These are phyloP conservation scores for Meandrina meandrites DNA, from an alignment of 92 coral and sea anemone genomes.

Conservation along the genomic window DNA sequence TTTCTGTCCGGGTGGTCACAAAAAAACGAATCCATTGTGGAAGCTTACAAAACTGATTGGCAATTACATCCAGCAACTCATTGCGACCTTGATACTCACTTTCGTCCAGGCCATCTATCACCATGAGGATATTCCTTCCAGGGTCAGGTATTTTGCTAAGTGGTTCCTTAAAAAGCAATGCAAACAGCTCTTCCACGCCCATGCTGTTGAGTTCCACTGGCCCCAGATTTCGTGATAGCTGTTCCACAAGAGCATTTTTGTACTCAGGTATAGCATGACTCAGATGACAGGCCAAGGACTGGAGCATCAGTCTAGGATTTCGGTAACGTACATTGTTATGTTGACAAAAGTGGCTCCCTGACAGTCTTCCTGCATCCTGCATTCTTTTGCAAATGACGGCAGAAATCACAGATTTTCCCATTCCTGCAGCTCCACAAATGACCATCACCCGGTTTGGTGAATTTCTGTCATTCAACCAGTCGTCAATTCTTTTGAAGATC, in stretches of 20 bases:
- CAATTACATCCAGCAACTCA: conserved; percentile 46
- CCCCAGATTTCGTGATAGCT: conserved; percentile 37
- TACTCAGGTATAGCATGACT: conserved; percentile 40
- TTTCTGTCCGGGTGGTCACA: conserved; percentile 62
- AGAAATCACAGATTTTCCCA: conserved; percentile 63
- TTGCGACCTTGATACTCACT: conserved; percentile 48
- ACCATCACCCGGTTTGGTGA: conserved; percentile 33
- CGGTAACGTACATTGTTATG: conserved; percentile 44
- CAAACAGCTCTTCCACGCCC: conserved; percentile 45
- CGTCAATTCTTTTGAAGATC: conserved; percentile 43
- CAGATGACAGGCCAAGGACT: conserved; percentile 61
- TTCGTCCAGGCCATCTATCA: conserved; percentile 67
- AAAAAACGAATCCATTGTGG: conserved; percentile 57
- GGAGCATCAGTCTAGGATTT: conserved; percentile 50
- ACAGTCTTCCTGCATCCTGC: conserved; percentile 36
- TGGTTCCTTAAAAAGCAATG: conserved; percentile 61
- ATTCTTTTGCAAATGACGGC: conserved; percentile 42
- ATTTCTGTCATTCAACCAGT: conserved; percentile 32
- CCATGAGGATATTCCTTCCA: conserved; percentile 30
- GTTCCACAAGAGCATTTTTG: conserved; percentile 38
- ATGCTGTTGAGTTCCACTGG: background rate
- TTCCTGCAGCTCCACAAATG: conserved; percentile 53
- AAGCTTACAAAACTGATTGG: conserved; percentile 34
- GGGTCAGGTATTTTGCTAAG: conserved; percentile 34
- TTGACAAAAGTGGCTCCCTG: conserved; percentile 57